A percentile compares a stretch with the other conserved stretches of the same genome.
Conservation (phyloP, 2,113 vertebrate genomes). For the Bujurquina vittata region DNA sequence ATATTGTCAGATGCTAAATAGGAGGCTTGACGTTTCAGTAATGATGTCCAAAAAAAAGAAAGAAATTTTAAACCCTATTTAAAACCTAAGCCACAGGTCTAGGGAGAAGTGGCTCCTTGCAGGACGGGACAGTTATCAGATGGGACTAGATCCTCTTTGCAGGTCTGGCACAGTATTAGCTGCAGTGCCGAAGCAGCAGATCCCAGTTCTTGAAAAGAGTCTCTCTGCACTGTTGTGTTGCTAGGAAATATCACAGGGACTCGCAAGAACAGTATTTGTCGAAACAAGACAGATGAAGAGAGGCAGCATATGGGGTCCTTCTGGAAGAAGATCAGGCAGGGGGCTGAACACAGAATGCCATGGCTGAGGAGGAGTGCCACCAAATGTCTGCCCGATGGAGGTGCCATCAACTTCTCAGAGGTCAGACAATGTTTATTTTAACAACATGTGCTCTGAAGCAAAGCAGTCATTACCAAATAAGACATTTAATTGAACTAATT, state of each 20-base stretch:
- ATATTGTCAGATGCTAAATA: background rate
- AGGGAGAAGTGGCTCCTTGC: constrained; percentile 5
- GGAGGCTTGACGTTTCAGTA: constrained; percentile 5
- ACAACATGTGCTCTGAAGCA: background rate
- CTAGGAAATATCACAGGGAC: background rate
- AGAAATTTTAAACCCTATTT: background rate
- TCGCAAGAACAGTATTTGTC: background rate
- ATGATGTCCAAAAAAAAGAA: background rate
- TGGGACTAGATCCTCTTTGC: constrained; percentile 65
- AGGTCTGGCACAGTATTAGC: constrained; percentile 50
- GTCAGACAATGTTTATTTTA: constrained; percentile 42
- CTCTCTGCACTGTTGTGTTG: background rate
- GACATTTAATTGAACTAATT: background rate
- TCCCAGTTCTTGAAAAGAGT: background rate
- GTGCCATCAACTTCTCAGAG: constrained; percentile 25
- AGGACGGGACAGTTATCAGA: constrained; percentile 46
- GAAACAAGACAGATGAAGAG: constrained; percentile 16
- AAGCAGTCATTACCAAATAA: background rate
- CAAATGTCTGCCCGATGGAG: constrained; percentile 32
- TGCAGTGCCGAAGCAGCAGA: background rate
- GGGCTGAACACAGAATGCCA: constrained; percentile 37
- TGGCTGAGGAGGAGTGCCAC: constrained; percentile 15
- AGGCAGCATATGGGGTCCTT: constrained; percentile 43
- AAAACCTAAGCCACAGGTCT: constrained; percentile 18
- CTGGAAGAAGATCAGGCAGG: constrained; percentile 64